A percentile compares a stretch with the other conserved stretches of the same genome.
These are phyloP conservation scores for Mionectes macconnelli DNA, from an alignment of 2,113 vertebrate species.

Conservation along the genomic window DNA sequence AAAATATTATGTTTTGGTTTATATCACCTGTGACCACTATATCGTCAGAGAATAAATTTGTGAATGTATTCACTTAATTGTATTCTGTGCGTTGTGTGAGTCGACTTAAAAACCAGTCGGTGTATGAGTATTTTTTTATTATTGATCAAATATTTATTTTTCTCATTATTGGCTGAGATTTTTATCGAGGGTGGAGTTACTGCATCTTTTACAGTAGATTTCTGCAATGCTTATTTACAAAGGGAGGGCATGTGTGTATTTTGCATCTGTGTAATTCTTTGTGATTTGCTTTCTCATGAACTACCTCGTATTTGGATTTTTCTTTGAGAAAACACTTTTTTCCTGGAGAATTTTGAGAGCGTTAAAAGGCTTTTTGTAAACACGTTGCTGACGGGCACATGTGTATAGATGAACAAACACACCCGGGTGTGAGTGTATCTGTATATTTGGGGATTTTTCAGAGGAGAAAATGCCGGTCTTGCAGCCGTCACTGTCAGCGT, in stretches of 20 bases:
- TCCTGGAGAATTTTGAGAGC: neutral
- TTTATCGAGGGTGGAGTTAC: neutral
- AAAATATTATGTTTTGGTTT: neutral
- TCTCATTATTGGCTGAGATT: neutral
- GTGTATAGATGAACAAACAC: too few species aligned
- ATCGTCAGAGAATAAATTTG: neutral
- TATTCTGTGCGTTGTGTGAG: neutral
- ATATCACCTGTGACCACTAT: neutral
- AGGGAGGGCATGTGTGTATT: neutral
- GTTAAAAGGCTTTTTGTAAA: neutral
- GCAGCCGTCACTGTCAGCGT: neutral
- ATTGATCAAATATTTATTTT: neutral
- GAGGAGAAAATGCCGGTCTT: neutral
- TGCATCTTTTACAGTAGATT: neutral
- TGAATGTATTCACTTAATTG: neutral
- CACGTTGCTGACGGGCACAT: rapidly evolving
- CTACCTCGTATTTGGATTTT: neutral
- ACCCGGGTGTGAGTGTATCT: neutral
- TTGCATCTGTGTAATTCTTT: neutral
- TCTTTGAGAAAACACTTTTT: neutral
- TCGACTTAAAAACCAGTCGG: neutral
- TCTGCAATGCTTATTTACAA: neutral
- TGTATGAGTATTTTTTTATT: neutral
- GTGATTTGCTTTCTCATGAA: neutral
- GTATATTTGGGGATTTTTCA: neutral